Base-by-base conservation (phyloP, 2,888 invertebrate species). In the Aproaerema taeniolella region DNA sequence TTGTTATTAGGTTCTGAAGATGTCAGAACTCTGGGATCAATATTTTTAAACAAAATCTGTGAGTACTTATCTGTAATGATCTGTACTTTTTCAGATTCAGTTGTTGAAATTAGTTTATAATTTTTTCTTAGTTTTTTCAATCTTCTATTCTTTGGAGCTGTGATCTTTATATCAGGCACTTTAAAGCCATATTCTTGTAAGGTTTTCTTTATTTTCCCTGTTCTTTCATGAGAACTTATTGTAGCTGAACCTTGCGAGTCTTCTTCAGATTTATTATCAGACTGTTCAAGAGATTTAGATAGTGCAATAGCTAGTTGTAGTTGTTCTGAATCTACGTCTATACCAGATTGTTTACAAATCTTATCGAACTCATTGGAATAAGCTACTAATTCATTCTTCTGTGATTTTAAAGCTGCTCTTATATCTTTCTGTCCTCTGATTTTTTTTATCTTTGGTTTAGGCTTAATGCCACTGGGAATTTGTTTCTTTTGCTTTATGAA, bases 301-400 rank as follows among this genome's bases (percentile, higher is more conserved):
- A 92, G 62, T 9, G 91, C 91, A 50, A 92, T 77, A 30, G 91
- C 92, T 66, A 92, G 57, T 62, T 91, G 91, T 45, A 92, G 69
- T 50, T 92, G 89, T 53, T 92, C 90, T 0, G 89, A 75, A 73
- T 91, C 89, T 31, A 90, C 74, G 62, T 91, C 90, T 37, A 80
- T 55, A 1, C 83, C 83, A 38, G 69, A 72, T 46, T 67, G 57
- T 42, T 68, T 71, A 49, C 78, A 89, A 44, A 85, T 77, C 56
- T 58, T 67, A 53, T 75, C 77, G 72, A 76, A 87, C 45, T 75
- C 67, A 42, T 79, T 70, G 6, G 79, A 59, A 55, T 83, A 87
- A 12, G 68, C 49, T 38, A 82, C 48, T 30, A 83, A 55, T 40
- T 85, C 79, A 58, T 67, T 76, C 47, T 72, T 74, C 42, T 75